A percentile compares a stretch with the other conserved stretches of the same genome.
Conservation (phyloP, 2,797 vertebrate species). For the Falco cherrug region DNA sequence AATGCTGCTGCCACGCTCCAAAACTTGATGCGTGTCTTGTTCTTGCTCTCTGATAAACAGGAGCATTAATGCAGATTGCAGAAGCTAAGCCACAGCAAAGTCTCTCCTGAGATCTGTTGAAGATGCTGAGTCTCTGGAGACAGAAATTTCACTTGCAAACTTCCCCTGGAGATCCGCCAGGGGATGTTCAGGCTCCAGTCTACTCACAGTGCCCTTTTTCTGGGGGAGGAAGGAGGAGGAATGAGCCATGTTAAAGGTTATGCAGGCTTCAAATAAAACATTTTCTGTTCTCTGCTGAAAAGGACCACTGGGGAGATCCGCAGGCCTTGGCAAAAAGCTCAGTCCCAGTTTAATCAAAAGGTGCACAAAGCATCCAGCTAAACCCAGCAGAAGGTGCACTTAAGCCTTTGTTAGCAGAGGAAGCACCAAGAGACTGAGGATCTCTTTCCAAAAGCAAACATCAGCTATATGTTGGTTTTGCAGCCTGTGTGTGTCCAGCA, state of each 20-base stretch:
- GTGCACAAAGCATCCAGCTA: background rate
- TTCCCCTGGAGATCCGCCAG: background rate
- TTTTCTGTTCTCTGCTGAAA: background rate
- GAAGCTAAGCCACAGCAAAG: background rate
- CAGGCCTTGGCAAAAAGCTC: background rate
- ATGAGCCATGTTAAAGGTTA: background rate
- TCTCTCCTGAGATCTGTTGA: background rate
- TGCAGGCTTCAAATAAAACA: background rate
- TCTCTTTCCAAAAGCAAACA: background rate
- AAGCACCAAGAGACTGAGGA: background rate
- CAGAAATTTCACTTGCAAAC: background rate
- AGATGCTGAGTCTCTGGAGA: background rate
- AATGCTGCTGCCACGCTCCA: constrained; percentile 25
- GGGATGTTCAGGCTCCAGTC: background rate
- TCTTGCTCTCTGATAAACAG: background rate
- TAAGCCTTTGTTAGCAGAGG: background rate
- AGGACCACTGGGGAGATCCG: background rate
- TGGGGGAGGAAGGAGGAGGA: background rate
- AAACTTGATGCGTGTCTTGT: background rate
- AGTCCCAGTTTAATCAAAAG: background rate
- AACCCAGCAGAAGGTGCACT: background rate
- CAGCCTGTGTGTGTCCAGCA: background rate
- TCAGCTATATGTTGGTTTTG: background rate
- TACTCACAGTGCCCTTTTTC: background rate
- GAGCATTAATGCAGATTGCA: background rate